Evolutionary conservation across 35 echinoderm and acorn worm species (phyloP).

Genomic region (Strongylocentrotus purpuratus): DNA sequence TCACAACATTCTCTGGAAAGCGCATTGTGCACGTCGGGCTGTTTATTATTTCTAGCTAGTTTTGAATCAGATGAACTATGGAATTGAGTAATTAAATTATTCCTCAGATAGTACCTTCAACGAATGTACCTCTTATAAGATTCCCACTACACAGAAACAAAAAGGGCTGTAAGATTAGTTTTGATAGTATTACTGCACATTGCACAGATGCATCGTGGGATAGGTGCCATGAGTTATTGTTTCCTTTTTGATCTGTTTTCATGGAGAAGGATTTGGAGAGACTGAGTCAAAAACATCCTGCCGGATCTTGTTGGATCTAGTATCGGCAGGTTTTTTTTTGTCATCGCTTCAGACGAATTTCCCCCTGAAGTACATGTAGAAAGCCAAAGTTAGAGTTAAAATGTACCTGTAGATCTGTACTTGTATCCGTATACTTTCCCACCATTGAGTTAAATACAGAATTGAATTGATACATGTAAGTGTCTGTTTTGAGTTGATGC

Average conservation of each 20-base stretch:
- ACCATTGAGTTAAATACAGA: no score
- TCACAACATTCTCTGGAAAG: not conserved
- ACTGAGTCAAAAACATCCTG: conserved; percentile 9
- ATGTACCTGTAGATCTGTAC: not conserved
- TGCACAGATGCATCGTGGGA: not conserved
- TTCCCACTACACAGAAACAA: not conserved
- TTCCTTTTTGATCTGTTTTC: not conserved
- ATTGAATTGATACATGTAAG: no score
- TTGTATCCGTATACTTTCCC: not conserved
- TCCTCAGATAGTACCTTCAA: not conserved
- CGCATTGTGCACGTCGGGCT: not conserved
- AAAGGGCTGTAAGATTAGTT: not conserved
- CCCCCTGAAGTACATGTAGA: not conserved
- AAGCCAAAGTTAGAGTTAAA: no score
- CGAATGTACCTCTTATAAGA: not conserved
- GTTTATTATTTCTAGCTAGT: not conserved
- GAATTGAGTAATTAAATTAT: conserved; percentile 13
- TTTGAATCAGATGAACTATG: not conserved
- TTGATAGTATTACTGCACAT: not conserved
- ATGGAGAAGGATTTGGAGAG: not conserved
- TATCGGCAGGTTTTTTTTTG: not conserved
- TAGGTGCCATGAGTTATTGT: not conserved
- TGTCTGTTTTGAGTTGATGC: not conserved
- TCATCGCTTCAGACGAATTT: not conserved
- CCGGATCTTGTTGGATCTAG: not conserved